phyloP scores from a whole-genome alignment of 2,113 vertebrate genomes.

The Pollachius pollachius region DNA sequence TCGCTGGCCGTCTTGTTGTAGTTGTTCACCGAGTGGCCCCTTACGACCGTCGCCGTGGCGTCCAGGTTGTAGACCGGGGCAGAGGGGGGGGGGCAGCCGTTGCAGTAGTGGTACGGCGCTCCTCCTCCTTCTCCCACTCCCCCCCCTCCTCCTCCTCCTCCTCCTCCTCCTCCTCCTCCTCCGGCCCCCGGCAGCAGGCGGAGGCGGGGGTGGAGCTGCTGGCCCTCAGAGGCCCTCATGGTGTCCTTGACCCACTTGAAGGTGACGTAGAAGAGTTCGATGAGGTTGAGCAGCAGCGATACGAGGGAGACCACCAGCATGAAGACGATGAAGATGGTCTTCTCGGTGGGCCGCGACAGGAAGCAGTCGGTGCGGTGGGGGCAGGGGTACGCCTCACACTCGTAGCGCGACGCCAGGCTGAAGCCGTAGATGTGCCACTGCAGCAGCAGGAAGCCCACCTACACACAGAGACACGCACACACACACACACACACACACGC shows the following conservation, averaged over 20 bases:
- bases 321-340: slow-evolving; percentile 88
- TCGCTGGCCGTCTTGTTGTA: slow-evolving; percentile 87
- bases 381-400: slow-evolving; percentile 82
- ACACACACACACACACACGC: no score
- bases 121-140: slow-evolving; percentile 61
- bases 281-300: slow-evolving; percentile 82
- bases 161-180: no score
- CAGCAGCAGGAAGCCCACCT: slow-evolving; percentile 79
- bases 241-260: slow-evolving; percentile 85
- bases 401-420: slow-evolving; percentile 79
- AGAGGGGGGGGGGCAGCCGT: slow-evolving; percentile 79
- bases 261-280: slow-evolving; percentile 84
- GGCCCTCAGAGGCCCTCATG: slow-evolving; percentile 66
- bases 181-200: background rate
- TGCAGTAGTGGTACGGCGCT: slow-evolving; percentile 81
- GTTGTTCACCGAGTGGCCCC: slow-evolving; percentile 84
- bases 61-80: slow-evolving; percentile 86
- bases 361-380: slow-evolving; percentile 87
- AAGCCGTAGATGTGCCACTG: slow-evolving; percentile 90
- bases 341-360: slow-evolving; percentile 88
- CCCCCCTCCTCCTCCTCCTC: no score
- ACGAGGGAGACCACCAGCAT: slow-evolving; percentile 86
- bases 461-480: no score
- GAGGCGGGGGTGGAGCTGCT: no score
- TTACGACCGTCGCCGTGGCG: slow-evolving; percentile 67